These are phyloP conservation scores for Trissolcus brochymenae DNA, from an alignment of 2,888 invertebrate genomes.

Conservation along the genomic window DNA sequence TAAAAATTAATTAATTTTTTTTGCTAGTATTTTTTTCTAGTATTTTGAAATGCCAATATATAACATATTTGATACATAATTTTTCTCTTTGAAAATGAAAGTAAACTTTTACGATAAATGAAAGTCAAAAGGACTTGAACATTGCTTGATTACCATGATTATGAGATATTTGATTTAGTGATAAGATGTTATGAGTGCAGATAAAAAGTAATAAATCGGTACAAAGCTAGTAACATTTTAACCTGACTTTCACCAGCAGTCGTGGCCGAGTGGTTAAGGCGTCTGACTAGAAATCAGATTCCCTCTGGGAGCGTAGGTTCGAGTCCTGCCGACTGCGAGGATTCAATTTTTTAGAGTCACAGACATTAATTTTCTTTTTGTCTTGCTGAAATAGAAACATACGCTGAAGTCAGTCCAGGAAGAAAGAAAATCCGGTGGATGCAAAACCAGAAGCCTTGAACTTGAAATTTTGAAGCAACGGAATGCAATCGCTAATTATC, in stretches of 20 bases:
- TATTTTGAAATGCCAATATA: too few species aligned
- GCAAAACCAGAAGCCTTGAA: slow-evolving; percentile 80
- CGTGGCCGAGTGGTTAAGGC: slow-evolving; percentile 93
- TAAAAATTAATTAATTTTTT: too few species aligned
- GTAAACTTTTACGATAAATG: too few species aligned
- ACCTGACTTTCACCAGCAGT: slow-evolving; percentile 77
- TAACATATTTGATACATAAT: too few species aligned
- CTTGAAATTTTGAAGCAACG: slow-evolving; percentile 80
- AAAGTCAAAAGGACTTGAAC: too few species aligned
- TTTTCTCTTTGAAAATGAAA: too few species aligned
- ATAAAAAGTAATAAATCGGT: background rate
- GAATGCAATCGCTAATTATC: slow-evolving; percentile 79
- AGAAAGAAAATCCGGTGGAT: slow-evolving; percentile 79
- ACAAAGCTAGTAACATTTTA: background rate
- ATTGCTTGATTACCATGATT: background rate
- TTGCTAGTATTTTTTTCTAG: too few species aligned
- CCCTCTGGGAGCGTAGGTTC: slow-evolving; percentile 94
- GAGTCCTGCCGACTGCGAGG: slow-evolving; percentile 91
- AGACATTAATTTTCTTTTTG: background rate
- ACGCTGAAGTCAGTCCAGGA: slow-evolving; percentile 77
- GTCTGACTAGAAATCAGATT: slow-evolving; percentile 93
- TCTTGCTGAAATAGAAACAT: slow-evolving; percentile 69
- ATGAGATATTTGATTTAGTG: background rate
- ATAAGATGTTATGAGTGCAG: background rate
- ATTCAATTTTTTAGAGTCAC: background rate